A percentile compares a stretch with the other conserved stretches of the same genome.
These are phyloP conservation scores for Asbolus verrucosus DNA, from an alignment of 1,140 invertebrate genomes.

Conservation along the genomic window DNA sequence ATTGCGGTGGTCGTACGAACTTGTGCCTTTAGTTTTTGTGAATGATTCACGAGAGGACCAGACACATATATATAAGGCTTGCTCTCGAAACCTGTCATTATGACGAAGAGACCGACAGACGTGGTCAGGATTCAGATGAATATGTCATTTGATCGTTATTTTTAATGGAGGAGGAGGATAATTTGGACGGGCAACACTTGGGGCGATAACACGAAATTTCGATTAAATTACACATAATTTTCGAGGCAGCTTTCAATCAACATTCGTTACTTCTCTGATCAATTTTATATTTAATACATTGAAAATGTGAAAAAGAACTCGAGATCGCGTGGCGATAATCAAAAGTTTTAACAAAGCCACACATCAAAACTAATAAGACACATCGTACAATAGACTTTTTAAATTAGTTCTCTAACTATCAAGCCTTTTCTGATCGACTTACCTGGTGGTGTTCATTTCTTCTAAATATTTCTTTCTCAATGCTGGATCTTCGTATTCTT, in stretches of 20 bases:
- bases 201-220: conserved; percentile 23
- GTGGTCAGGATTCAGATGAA: conserved; percentile 52
- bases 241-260: conserved; percentile 29
- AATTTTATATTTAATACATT: not conserved
- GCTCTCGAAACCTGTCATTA: conserved; percentile 58
- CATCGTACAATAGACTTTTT: not conserved
- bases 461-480: conserved; percentile 83
- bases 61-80: conserved; percentile 5
- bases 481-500: conserved; percentile 83
- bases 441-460: conserved; percentile 86
- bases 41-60: conserved; percentile 44
- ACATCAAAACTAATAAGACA: conserved; percentile 14
- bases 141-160: conserved; percentile 57
- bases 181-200: conserved; percentile 6
- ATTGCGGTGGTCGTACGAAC: conserved; percentile 16
- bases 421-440: too few relatives aligned
- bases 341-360: not conserved
- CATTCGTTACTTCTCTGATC: conserved; percentile 3
- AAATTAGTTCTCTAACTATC: too few relatives aligned
- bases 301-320: conserved; percentile 7
- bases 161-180: conserved; percentile 40
- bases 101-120: conserved; percentile 49
- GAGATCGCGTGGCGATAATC: conserved; percentile 25
- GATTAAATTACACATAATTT: conserved; percentile 38
- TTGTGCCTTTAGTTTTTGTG: conserved; percentile 42